Evolutionary conservation across 2,113 vertebrate species (phyloP), one percentile per base, ranked within the genome.

Genomic region (Oophaga pumilio): DNA sequence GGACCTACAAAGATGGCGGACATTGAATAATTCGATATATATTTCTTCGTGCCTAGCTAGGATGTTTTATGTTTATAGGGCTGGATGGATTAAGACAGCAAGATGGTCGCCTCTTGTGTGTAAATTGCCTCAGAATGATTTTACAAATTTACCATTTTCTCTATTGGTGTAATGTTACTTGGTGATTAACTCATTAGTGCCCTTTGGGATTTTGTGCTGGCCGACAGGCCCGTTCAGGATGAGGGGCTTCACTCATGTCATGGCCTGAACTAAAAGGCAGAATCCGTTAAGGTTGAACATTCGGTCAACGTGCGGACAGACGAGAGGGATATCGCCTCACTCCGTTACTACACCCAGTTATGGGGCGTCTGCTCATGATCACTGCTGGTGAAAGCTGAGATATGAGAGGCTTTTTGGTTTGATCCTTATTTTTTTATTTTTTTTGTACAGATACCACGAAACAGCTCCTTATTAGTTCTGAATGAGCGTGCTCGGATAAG

Each of bases 231-330:
- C 77, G 59, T 26, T 0, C 15, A 64, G 60, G 13, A 15, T 11
- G 80, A 14, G 62, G 49, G 81, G 5, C 28, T 49, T 43, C 8
- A 3, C 33, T 50, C 33, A 10, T 64, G 43, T 59, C 20, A 50
- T 18, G 6, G 79, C 59, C 60, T 10, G 8, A 50, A 56, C 9
- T 12, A 50, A 76, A 17, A 28, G 18, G 53, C 12, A 57, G 52
- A 59, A 52, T 20, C 18, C 0, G 12, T 52, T 18, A 52, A 50
- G n/a, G 81, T 69, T 83, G 62, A 83, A 69, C 1, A 24, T 68
- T 83, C 12, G 81, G 81, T 83, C 81, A 69, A 17, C 7, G 12
- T 83, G 81, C 11, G 81, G 66, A 83, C 24, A 68, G 62, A 83
- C 24, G 13, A 26, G 18, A 49, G 69, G 81, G 81, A 83, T 69